These are phyloP conservation scores for Pantherophis vulpinus DNA, from an alignment of 2,797 vertebrate genomes.

Conservation along the genomic window DNA sequence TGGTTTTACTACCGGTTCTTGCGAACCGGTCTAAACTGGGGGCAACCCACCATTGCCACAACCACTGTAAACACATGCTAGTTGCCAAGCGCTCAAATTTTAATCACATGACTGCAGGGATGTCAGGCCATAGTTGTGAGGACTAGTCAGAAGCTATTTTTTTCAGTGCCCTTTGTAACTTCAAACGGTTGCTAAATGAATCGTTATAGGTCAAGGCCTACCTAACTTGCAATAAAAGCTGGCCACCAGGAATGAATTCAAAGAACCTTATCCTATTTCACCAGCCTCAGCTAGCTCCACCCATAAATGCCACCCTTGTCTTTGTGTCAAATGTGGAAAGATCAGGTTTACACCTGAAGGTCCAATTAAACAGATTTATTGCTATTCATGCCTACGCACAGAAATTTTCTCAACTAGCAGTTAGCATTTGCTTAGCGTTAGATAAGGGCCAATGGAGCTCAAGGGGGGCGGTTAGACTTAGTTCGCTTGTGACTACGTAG, in stretches of 20 bases:
- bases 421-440: not conserved
- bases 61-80: not conserved
- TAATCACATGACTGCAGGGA: not conserved
- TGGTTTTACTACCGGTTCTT: too few species aligned
- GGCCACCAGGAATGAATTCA: not conserved
- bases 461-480: not conserved
- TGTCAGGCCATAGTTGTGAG: not conserved
- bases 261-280: not conserved
- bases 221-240: not conserved
- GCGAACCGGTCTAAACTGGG: too few species aligned
- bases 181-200: not conserved
- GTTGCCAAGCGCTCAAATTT: not conserved
- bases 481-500: not conserved
- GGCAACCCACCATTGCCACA: not conserved
- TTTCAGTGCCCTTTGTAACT: not conserved
- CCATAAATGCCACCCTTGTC: not conserved
- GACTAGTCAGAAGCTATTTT: not conserved
- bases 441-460: not conserved
- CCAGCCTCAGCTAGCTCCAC: not conserved
- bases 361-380: not conserved
- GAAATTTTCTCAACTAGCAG: not conserved
- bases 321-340: not conserved
- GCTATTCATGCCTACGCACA: not conserved
- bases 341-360: not conserved
- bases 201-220: not conserved